phyloP scores from a whole-genome alignment of 2,113 vertebrate genomes.

The Notarius lentiginosus region DNA sequence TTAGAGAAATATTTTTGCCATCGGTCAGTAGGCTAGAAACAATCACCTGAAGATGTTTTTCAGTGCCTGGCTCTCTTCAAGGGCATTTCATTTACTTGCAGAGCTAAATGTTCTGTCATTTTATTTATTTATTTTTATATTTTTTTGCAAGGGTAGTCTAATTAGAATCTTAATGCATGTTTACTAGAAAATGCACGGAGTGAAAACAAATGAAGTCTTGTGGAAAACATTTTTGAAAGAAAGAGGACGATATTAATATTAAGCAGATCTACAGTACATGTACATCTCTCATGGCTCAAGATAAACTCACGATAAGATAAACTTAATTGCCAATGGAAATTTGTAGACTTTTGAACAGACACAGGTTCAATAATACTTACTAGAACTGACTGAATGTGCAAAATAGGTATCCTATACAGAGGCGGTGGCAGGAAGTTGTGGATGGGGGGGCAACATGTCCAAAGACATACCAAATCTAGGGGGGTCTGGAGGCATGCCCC shows the following conservation, averaged over 20 bases:
- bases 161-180: not conserved
- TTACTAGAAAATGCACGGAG: not conserved
- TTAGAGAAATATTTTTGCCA: not conserved
- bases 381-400: not conserved
- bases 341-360: not conserved
- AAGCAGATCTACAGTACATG: not conserved
- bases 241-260: not conserved
- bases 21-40: not conserved
- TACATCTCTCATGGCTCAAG: not conserved
- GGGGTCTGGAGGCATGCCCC: too few relatives aligned
- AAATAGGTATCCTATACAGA: not conserved
- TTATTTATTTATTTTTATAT: not conserved
- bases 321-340: not conserved
- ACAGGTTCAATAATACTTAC: not conserved
- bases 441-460: too few relatives aligned
- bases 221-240: not conserved
- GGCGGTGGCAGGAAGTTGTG: too few relatives aligned
- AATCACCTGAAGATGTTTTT: not conserved
- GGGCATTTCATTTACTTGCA: not conserved
- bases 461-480: too few relatives aligned
- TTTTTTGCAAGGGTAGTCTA: not conserved
- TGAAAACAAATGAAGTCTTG: not conserved
- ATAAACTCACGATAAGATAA: not conserved
- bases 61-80: not conserved
- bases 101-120: not conserved